Evolutionary conservation across 1,140 invertebrate genomes (phyloP), one percentile per base, ranked within the genome.

Genomic region (Drosophila punjabiensis): DNA sequence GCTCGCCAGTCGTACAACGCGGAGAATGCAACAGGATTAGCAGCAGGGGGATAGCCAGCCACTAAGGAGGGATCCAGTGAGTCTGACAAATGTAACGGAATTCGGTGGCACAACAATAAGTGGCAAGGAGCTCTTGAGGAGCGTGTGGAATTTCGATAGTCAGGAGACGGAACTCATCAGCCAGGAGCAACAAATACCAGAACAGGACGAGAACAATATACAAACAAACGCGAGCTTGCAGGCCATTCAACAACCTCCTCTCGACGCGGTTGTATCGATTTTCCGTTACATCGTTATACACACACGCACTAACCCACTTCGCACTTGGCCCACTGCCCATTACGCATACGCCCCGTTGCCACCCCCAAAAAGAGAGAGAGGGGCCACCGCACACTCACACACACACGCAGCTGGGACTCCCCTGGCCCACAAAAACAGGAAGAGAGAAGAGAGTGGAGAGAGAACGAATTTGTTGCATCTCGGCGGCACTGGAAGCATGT

Each of bases 281-380:
- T 90, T 90, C 82, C 86, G 79, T 86, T 86, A 91, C 70, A 75
- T 82, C 79, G 86, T 90, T 90, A 86, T 90, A 90, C 86, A 89
- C 86, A 89, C 83, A 87, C 86, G 85, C 82, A 79, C 68, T 89
- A 88, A 89, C 85, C 85, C 82, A 89, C 67, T 86, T 86, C 50
- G 80, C 70, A 79, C 68, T 67, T 71, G 64, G 68, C 65, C 33
- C 68, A 67, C 70, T 48, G 69, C 81, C 65, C 65, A 84, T 76
- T 78, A 86, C 81, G 83, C 80, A 87, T 82, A 89, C 85, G 81
- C 85, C 84, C 84, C 71, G 66, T 79, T 35, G 68, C 64, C 76
- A 56, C 67, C 76, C 58, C 61, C 24, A 16, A 30, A 50, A 47
- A 30, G 58, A 30, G 58, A 30, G 58, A 39, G 55, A 39, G 55